Conservation (phyloP, 2,888 invertebrate genomes). For the Machimus rusticus region DNA sequence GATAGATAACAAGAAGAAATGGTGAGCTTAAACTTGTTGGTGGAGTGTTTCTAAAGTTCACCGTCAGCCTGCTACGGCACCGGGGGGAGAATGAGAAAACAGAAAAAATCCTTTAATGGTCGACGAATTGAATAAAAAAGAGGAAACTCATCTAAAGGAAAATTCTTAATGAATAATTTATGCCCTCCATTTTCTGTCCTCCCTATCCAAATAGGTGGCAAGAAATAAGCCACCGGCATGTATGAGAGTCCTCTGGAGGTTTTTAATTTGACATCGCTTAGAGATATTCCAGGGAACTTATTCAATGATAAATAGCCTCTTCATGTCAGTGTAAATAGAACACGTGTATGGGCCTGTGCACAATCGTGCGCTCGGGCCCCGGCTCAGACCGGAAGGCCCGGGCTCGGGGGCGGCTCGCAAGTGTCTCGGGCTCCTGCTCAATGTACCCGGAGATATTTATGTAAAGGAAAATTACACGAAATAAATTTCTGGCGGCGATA, state of each 20-base stretch:
- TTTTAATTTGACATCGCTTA: constrained; percentile 40
- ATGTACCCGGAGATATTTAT: constrained; percentile 25
- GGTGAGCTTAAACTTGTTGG: constrained; percentile 35
- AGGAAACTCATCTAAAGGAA: constrained; percentile 39
- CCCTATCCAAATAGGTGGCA: constrained; percentile 28
- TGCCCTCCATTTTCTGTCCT: neutral
- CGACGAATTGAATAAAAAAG: constrained; percentile 40
- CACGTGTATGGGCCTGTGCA: constrained; percentile 11
- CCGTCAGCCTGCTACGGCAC: neutral
- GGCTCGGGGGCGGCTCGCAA: neutral
- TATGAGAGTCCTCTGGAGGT: constrained; percentile 18
- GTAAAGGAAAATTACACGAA: constrained; percentile 31
- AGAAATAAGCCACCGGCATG: constrained; percentile 13
- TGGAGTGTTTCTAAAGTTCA: constrained; percentile 35
- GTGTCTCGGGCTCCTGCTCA: constrained; percentile 12
- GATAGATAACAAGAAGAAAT: constrained; percentile 33
- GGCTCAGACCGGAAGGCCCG: neutral
- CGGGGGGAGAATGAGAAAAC: constrained; percentile 8
- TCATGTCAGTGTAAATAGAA: constrained; percentile 35
- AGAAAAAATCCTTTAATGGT: constrained; percentile 21
- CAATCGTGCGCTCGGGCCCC: neutral
- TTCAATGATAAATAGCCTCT: constrained; percentile 43
- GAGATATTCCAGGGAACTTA: constrained; percentile 27
- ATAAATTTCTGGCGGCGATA: constrained; percentile 18
- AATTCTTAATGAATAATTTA: constrained; percentile 43